A percentile compares a stretch with the other conserved stretches of the same genome.
Evolutionary conservation across 2,113 vertebrate species (phyloP).

Genomic region (Vulpes ferrilata): DNA sequence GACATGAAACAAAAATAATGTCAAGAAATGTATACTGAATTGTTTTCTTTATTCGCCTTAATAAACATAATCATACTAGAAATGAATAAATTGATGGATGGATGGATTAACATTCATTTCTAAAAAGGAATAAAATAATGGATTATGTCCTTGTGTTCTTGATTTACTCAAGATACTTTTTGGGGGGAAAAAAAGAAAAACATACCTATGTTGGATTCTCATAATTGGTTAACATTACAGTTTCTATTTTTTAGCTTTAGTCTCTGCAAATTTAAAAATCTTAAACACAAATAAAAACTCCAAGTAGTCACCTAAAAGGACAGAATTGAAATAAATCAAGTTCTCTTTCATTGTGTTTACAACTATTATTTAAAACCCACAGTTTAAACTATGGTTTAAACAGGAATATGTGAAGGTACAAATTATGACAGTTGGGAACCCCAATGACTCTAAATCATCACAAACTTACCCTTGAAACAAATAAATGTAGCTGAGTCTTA

Average conservation of each 20-base stretch:
- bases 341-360: not conserved
- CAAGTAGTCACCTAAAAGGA: not conserved
- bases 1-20: slow-evolving; percentile 25
- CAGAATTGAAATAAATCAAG: slow-evolving; percentile 15
- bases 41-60: not conserved
- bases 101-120: not conserved
- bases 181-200: not conserved
- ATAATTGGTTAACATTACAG: not conserved
- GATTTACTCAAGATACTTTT: not conserved
- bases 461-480: not conserved
- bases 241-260: slow-evolving; percentile 28
- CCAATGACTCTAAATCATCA: not conserved
- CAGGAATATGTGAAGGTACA: not conserved
- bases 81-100: not conserved
- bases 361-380: slow-evolving; percentile 7
- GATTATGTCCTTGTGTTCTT: not conserved
- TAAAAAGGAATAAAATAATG: not conserved
- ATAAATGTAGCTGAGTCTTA: not conserved
- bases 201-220: not conserved
- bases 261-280: not conserved
- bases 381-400: not conserved
- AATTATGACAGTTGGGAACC: not conserved
- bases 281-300: slow-evolving; percentile 4
- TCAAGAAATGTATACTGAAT: not conserved
- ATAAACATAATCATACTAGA: not conserved